A percentile compares a stretch with the other conserved stretches of the same genome.
phyloP scores from a whole-genome alignment of 2,888 invertebrate genomes.

The Dascillus cervinus region DNA sequence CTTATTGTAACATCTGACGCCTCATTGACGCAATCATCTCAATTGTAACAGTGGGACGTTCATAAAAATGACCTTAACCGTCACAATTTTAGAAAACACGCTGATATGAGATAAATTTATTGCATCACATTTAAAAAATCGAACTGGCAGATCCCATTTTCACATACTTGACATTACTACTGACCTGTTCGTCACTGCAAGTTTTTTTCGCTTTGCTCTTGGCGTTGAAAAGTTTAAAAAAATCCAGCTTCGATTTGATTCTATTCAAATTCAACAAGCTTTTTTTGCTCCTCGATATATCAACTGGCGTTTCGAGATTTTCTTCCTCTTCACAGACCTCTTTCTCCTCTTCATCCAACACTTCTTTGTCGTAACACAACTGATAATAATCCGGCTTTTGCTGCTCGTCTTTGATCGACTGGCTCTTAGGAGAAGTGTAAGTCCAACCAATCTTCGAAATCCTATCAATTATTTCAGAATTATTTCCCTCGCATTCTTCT shows the following conservation, averaged over 20 bases:
- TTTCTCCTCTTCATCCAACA: neutral
- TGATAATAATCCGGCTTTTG: neutral
- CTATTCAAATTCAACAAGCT: constrained; percentile 8
- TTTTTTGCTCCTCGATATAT: constrained; percentile 4
- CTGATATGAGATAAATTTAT: no score
- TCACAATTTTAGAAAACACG: no score
- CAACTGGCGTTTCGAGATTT: constrained; percentile 1
- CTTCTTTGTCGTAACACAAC: neutral
- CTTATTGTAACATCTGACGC: no score
- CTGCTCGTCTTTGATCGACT: neutral
- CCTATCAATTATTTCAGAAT: constrained; percentile 3
- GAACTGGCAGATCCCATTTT: constrained; percentile 12
- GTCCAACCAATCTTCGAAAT: constrained; percentile 10
- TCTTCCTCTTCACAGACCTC: neutral
- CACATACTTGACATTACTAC: constrained; percentile 12
- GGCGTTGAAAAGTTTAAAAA: constrained; percentile 7
- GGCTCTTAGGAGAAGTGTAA: constrained; percentile 2
- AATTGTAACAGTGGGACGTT: no score
- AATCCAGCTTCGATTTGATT: constrained; percentile 10
- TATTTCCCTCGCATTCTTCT: no score
- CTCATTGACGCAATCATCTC: no score
- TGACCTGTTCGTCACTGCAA: constrained; percentile 7
- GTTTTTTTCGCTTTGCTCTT: constrained; percentile 6
- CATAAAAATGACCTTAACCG: no score
- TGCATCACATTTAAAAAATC: neutral